Base-by-base conservation (phyloP, 2,797 vertebrate species). In the Triplophysa bombifrons region DNA sequence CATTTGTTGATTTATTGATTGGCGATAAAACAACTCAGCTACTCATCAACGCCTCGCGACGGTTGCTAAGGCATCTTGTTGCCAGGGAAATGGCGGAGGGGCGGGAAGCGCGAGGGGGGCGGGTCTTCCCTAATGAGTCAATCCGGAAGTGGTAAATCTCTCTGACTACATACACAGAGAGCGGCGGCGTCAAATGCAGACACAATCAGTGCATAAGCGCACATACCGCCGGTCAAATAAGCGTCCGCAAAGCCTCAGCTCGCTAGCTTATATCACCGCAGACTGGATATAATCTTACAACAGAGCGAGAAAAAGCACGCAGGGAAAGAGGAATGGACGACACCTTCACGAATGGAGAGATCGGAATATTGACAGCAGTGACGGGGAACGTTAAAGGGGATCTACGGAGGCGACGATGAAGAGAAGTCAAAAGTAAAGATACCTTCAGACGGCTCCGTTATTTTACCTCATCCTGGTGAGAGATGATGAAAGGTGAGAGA, bases 91-190 rank as follows among this genome's bases (percentile, higher is more conserved):
- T 86, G 61, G 84, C 67, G 66, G 71, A 68, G 51, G 81, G 72
- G 67, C 76, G 81, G 58, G 78, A 64, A 51, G 48, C 51, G 22
- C 1, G 16, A 14, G 4, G 30, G 51, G 75, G 86, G 84, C 72
- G 79, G 84, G 82, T 74, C 75, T 82, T 79, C 46, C 79, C 44
- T 72, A 73, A 53, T 81, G 83, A 76, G 65, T 83, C 79, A 86
- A 88, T 84, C 89, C 90, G 91, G 91, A 93, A 93, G 89, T 90
- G 85, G 70, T 73, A 48, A 71, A 67, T 81, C 76, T 69, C 53
- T 83, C 68, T 85, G 87, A 82, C 88, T 89, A 93, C 91, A 88
- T 89, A 82, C 73, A 82, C 30, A n/a, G 3, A 70, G 56, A 78
- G 68, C 30, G 67, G 69, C 67, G 80, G 80, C 72, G 80, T 79